These are phyloP conservation scores for Balaenoptera acutorostrata DNA, from an alignment of 2,113 vertebrate species.

Conservation along the genomic window DNA sequence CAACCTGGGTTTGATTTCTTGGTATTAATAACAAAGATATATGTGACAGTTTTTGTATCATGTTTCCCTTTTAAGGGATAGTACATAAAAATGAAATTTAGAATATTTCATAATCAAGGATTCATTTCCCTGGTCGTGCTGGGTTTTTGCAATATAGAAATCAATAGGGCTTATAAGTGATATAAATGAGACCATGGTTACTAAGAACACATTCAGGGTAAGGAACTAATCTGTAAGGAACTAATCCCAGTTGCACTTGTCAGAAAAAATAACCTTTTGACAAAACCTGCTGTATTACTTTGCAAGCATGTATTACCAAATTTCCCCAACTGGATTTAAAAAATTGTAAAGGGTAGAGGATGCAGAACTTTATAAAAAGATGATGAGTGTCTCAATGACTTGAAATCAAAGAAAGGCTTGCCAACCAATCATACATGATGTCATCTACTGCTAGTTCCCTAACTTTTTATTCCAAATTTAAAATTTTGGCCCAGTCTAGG, in stretches of 20 bases:
- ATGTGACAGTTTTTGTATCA: background rate
- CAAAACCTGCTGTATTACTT: background rate
- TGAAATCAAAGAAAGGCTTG: background rate
- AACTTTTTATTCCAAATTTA: background rate
- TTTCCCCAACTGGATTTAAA: background rate
- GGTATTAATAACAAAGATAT: background rate
- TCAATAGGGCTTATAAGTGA: background rate
- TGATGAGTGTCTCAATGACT: background rate
- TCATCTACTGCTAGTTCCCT: background rate
- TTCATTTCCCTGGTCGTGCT: background rate
- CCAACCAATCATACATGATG: background rate
- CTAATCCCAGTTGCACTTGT: background rate
- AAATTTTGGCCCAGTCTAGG: background rate
- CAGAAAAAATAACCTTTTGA: background rate
- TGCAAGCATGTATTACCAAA: background rate
- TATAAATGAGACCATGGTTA: background rate
- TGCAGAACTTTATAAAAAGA: background rate
- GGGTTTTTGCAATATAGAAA: background rate
- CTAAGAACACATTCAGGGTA: background rate
- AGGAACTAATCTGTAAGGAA: background rate
- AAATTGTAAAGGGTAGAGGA: background rate
- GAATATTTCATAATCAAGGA: background rate
- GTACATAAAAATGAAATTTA: background rate
- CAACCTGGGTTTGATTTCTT: background rate
- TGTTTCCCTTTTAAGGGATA: background rate